A percentile compares a stretch with the other conserved stretches of the same genome.
phyloP scores from a whole-genome alignment of 2,113 vertebrate genomes.

The Oncorhynchus tshawytscha region DNA sequence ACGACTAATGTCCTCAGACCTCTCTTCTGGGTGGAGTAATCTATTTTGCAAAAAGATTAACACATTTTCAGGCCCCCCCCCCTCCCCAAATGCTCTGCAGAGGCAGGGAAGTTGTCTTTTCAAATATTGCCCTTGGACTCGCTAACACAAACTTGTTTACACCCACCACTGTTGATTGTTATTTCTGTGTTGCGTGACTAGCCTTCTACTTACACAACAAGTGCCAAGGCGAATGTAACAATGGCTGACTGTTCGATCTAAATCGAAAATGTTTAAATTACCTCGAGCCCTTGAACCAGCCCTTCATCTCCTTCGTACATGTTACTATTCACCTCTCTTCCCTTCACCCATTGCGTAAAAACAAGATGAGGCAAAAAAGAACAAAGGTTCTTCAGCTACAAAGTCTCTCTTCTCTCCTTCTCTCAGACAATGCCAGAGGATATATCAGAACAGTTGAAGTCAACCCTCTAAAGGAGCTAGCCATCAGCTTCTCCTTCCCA shows the following conservation, averaged over 20 bases:
- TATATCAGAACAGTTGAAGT: not conserved
- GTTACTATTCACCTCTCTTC: too few relatives aligned
- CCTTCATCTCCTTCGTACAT: too few relatives aligned
- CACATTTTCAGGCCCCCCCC: not conserved
- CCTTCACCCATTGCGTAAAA: too few relatives aligned
- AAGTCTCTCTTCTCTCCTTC: not conserved
- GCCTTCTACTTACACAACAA: too few relatives aligned
- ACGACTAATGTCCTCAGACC: constrained; percentile 4
- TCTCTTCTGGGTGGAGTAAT: not conserved
- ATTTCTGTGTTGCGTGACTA: too few relatives aligned
- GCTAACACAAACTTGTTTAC: not conserved
- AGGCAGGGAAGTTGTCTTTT: not conserved
- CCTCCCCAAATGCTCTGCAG: not conserved
- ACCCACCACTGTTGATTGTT: too few relatives aligned
- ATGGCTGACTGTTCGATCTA: too few relatives aligned
- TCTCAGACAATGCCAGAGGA: not conserved
- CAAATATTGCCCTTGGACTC: not conserved
- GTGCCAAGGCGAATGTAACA: too few relatives aligned
- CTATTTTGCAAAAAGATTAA: not conserved
- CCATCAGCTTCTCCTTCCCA: not conserved
- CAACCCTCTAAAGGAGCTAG: not conserved
- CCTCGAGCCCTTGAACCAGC: too few relatives aligned
- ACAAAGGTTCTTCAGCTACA: not conserved
- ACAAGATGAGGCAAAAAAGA: too few relatives aligned
- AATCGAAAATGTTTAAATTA: too few relatives aligned